Evolutionary conservation across 1,140 invertebrate species (phyloP).

Genomic region (Frieseomelitta varia): DNA sequence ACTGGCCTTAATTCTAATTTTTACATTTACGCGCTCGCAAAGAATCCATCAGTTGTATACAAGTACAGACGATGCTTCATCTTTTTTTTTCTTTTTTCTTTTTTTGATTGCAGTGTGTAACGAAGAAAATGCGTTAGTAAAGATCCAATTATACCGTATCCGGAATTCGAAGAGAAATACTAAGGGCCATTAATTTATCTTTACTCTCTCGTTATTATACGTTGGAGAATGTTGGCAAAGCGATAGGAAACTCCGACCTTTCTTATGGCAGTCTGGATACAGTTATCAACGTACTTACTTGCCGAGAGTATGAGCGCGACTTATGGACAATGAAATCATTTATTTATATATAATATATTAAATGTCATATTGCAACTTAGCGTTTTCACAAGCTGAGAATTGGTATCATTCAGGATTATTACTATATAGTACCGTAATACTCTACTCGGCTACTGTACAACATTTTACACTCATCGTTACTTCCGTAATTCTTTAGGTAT

Average conservation of each 20-base stretch:
- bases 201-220: conserved; percentile 7
- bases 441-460: conserved; percentile 81
- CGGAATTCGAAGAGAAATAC: conserved; percentile 6
- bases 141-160: conserved; percentile 32
- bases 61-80: conserved; percentile 51
- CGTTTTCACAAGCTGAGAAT: conserved; percentile 82
- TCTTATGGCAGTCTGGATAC: conserved; percentile 49
- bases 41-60: conserved; percentile 50
- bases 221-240: conserved; percentile 3
- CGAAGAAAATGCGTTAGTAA: conserved; percentile 49
- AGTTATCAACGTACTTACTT: conserved; percentile 54
- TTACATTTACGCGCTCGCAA: conserved; percentile 76
- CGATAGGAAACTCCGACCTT: neutral
- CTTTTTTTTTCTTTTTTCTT: too few relatives aligned
- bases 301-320: conserved; percentile 66
- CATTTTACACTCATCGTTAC: conserved; percentile 79
- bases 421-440: conserved; percentile 75
- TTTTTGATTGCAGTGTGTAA: conserved; percentile 48
- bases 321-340: conserved; percentile 60
- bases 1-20: conserved; percentile 83
- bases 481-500: conserved; percentile 70
- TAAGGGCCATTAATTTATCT: conserved; percentile 21
- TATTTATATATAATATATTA: conserved; percentile 73
- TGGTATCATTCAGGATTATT: conserved; percentile 78
- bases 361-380: conserved; percentile 80